phyloP scores from a whole-genome alignment of 92 coral and sea anemone species.

The Palythoa heliodiscus region DNA sequence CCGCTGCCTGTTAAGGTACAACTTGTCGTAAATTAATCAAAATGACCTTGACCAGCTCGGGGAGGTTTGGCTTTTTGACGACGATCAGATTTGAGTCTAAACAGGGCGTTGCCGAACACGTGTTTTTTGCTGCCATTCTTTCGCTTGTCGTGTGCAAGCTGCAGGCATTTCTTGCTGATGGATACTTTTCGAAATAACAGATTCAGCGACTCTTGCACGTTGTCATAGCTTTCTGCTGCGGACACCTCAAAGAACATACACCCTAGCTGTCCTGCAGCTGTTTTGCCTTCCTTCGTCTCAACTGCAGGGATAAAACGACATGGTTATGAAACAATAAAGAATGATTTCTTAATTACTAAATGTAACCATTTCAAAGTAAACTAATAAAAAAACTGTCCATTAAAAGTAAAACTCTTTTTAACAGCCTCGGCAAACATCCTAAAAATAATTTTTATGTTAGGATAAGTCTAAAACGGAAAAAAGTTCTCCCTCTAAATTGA shows the following conservation, averaged over 20 bases:
- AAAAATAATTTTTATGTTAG: no score
- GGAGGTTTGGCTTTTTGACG: constrained; percentile 36
- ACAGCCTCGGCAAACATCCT: no score
- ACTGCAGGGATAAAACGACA: constrained; percentile 56
- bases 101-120: constrained; percentile 85
- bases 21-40: background rate
- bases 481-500: no score
- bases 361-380: background rate
- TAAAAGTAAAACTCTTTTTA: no score
- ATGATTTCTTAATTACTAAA: background rate
- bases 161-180: constrained; percentile 69
- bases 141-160: constrained; percentile 73
- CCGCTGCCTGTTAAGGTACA: background rate
- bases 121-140: constrained; percentile 75
- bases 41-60: constrained; percentile 36
- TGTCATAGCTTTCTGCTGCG: constrained; percentile 92
- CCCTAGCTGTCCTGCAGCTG: constrained; percentile 94
- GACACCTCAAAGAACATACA: constrained; percentile 98
- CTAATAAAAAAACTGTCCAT: background rate
- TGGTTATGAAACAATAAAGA: no score
- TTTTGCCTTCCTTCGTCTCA: constrained; percentile 84
- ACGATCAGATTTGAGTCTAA: constrained; percentile 68
- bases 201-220: constrained; percentile 88
- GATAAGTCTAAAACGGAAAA: no score
- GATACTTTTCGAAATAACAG: constrained; percentile 78